Evolutionary conservation across 1,140 invertebrate species (phyloP), one percentile per base, ranked within the genome.

Genomic region (Neodiprion pinetum): DNA sequence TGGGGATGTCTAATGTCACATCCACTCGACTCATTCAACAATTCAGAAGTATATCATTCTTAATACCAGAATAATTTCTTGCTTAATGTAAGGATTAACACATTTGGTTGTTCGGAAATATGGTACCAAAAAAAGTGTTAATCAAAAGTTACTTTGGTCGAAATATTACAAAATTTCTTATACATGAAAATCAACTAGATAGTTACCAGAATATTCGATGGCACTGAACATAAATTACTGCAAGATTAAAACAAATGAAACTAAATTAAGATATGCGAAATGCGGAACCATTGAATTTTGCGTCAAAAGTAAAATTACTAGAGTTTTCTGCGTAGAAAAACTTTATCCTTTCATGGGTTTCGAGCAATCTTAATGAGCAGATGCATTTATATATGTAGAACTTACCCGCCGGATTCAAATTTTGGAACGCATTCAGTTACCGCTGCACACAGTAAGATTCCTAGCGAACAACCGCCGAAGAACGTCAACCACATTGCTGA

Each of bases 371-470:
- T 40, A 5, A 4, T 40, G 28, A 40, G 28, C 5, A 2, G 5
- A 40, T 40, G 28, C 28, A 5, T 40, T 40, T 40, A 40, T 40
- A 40, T 1, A 40, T 2, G 28, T 5, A 40, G 28, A 40, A 78
- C 76, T 86, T 82, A 88, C 86, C 83, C 83, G 78, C 79, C 82
- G n/a, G 81, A 76, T 23, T 87, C 83, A 68, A 83, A 88, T 72
- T 88, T 88, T 2, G 87, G 87, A 47, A 74, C 75, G 73, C 83
- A 82, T 12, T 76, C 70, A 8, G 82, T 80, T 11, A 70, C 74
- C 10, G 74, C 67, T 4, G 79, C 70, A 12, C 67, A 53, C 0
- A 82, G 28, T 7, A 70, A 67, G 17, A 79, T 70, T 10, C 73
- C 72, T 50, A 74, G 75, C 48, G 23, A 67, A 1, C 75, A 67